Conservation (phyloP, 2,113 vertebrate genomes). For the Riparia riparia region DNA sequence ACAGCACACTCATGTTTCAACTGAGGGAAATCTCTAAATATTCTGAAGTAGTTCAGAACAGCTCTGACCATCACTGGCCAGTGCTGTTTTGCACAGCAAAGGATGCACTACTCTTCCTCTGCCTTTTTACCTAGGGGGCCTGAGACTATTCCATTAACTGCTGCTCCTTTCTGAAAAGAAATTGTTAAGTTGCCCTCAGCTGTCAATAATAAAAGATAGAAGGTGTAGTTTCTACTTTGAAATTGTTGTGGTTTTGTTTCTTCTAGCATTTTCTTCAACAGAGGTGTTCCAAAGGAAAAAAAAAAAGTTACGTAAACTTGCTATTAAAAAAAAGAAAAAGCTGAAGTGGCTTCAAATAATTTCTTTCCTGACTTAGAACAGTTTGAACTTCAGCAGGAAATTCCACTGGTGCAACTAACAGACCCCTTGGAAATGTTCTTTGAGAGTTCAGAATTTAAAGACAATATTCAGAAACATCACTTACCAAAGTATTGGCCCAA, state of each 20-base stretch:
- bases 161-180: not conserved
- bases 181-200: rapidly evolving
- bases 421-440: not conserved
- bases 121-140: not conserved
- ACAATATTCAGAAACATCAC: not conserved
- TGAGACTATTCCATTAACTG: not conserved
- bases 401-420: rapidly evolving
- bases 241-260: too few relatives aligned
- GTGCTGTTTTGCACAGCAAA: not conserved
- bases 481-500: too few relatives aligned
- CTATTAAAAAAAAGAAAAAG: not conserved
- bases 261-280: not conserved
- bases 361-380: not conserved
- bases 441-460: not conserved
- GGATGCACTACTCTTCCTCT: rapidly evolving
- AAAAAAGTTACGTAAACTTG: not conserved
- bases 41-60: rapidly evolving
- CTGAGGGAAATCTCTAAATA: not conserved
- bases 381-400: not conserved
- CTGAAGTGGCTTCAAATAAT: not conserved
- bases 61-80: rapidly evolving
- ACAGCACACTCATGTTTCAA: not conserved
- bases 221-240: not conserved
- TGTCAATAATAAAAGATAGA: not conserved
- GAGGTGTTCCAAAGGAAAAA: not conserved